Evolutionary conservation across 2,888 invertebrate species (phyloP).

Genomic region (Hyposoter dolosus): DNA sequence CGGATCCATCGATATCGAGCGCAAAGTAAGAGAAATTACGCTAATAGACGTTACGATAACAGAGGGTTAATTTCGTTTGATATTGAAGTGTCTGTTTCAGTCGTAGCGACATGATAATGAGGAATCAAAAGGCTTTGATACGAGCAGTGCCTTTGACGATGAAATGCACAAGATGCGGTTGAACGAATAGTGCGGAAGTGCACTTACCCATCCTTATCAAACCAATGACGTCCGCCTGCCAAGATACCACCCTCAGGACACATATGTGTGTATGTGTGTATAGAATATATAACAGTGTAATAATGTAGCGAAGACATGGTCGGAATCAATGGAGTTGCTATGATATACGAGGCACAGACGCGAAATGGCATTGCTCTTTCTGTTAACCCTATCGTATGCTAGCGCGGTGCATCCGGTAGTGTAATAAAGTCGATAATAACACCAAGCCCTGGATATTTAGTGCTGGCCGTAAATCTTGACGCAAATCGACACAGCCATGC

Average conservation of each 20-base stretch:
- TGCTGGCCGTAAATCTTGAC: conserved; percentile 81
- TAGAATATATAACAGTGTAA: conserved; percentile 43
- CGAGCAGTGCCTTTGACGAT: background rate
- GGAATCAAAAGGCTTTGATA: background rate
- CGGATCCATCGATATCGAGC: too few species aligned
- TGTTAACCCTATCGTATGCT: conserved; percentile 79
- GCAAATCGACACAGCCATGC: conserved; percentile 79
- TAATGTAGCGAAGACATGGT: conserved; percentile 52
- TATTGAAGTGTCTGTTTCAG: background rate
- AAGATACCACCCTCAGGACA: background rate
- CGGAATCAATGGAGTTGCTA: conserved; percentile 80
- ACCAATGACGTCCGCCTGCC: background rate
- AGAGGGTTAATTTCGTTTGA: background rate
- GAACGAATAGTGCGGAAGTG: conserved; percentile 29
- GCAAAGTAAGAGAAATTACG: too few species aligned
- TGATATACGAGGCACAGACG: conserved; percentile 82
- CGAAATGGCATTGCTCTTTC: conserved; percentile 79
- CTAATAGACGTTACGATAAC: too few species aligned
- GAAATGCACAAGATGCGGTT: conserved; percentile 3
- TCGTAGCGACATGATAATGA: background rate
- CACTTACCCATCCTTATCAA: conserved; percentile 41
- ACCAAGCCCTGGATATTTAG: conserved; percentile 81
- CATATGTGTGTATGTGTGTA: conserved; percentile 6
- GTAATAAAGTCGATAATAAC: conserved; percentile 83
- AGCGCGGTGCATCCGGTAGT: conserved; percentile 76